Percentiles rank a stretch among this genome's conserved stretches.
phyloP scores from a whole-genome alignment of 2,797 vertebrate species.

The Squalus acanthias region DNA sequence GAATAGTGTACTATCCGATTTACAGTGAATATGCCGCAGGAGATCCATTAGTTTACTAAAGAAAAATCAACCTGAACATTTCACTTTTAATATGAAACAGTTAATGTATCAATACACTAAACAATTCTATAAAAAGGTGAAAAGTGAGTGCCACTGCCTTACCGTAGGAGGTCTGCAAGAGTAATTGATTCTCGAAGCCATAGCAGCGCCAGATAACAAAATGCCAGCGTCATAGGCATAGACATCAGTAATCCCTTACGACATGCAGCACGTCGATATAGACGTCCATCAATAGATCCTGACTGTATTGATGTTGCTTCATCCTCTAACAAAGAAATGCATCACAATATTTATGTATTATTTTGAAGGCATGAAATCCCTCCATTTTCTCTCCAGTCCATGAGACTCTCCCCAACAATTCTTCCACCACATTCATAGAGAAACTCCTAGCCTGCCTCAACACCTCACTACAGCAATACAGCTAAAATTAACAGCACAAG shows the following conservation, averaged over 20 bases:
- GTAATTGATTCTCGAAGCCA: slow-evolving; percentile 79
- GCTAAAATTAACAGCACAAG: not conserved
- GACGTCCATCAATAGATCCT: slow-evolving; percentile 61
- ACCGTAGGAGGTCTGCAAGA: slow-evolving; percentile 81
- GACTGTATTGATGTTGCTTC: slow-evolving; percentile 53
- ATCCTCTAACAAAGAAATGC: slow-evolving; percentile 40
- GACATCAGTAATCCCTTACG: slow-evolving; percentile 57
- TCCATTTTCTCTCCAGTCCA: not conserved
- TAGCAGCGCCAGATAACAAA: slow-evolving; percentile 75
- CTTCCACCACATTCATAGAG: not conserved
- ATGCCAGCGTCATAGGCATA: slow-evolving; percentile 74
- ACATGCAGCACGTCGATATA: slow-evolving; percentile 47
- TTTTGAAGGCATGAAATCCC: not conserved
- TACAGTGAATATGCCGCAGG: not conserved
- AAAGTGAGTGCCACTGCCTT: slow-evolving; percentile 38
- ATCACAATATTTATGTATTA: not conserved
- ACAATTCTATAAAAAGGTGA: not conserved
- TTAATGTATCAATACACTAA: not conserved
- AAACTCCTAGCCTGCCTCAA: not conserved
- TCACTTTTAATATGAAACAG: not conserved
- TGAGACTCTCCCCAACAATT: not conserved
- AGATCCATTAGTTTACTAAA: not conserved
- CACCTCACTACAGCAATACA: not conserved
- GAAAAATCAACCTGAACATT: not conserved
- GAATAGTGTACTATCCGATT: not conserved